These are phyloP conservation scores for Agonum fuliginosum DNA, from an alignment of 2,888 invertebrate species.

Conservation along the genomic window DNA sequence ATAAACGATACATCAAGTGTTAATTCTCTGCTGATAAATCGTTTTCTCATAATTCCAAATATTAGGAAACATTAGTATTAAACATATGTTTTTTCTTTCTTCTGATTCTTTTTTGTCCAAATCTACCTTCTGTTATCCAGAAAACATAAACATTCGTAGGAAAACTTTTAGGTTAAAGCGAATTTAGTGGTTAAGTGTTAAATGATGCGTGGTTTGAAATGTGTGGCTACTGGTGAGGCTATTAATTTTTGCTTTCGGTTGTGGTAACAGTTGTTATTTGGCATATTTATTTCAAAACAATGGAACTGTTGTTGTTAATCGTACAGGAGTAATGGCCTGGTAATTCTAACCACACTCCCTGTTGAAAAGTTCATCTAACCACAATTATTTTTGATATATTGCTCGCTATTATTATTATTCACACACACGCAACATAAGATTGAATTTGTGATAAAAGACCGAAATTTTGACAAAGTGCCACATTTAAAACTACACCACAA, in stretches of 20 bases:
- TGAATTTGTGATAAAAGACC: conserved; percentile 8
- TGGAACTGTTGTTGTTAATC: conserved; percentile 3
- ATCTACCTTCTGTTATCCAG: no score
- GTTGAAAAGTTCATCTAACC: conserved; percentile 33
- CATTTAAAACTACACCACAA: conserved; percentile 20
- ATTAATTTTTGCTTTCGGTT: conserved; percentile 4
- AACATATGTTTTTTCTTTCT: no score
- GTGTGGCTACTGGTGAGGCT: conserved; percentile 13
- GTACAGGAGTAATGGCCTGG: background rate
- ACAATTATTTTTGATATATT: conserved; percentile 36
- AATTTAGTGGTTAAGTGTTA: conserved; percentile 2
- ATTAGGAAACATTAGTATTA: no score
- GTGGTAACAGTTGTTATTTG: conserved; percentile 4
- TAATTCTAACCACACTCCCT: conserved; percentile 12
- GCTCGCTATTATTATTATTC: conserved; percentile 12
- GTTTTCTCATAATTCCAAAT: no score
- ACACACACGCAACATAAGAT: conserved; percentile 32
- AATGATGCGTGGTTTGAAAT: background rate
- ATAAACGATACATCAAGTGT: no score
- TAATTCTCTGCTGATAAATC: no score
- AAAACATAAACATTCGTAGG: no score
- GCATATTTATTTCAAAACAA: conserved; percentile 24
- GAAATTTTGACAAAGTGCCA: conserved; percentile 27
- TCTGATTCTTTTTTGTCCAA: no score
- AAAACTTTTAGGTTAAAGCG: conserved; percentile 6